These are phyloP conservation scores for Colaptes auratus DNA, from an alignment of 2,113 vertebrate genomes.

Conservation along the genomic window DNA sequence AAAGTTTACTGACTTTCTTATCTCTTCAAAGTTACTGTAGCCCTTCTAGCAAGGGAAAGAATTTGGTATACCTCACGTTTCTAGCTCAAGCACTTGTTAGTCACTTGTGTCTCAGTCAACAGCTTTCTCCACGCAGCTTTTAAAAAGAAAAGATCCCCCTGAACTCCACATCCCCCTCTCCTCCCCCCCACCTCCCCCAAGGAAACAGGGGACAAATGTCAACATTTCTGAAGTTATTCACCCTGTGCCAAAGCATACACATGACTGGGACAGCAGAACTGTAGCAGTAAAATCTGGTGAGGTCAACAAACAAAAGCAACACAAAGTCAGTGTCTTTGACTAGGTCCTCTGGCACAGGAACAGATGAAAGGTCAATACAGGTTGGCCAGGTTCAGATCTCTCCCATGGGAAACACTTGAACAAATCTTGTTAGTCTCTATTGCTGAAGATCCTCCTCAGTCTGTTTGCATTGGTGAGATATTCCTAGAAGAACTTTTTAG, in stretches of 20 bases:
- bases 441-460: neutral
- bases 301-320: conserved; percentile 29
- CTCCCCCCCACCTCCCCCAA: neutral
- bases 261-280: neutral
- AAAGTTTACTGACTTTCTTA: neutral
- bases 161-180: neutral
- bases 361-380: conserved; percentile 24
- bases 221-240: conserved; percentile 45
- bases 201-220: conserved; percentile 11
- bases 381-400: neutral
- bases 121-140: neutral
- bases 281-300: conserved; percentile 20
- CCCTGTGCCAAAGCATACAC: conserved; percentile 18
- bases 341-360: conserved; percentile 5
- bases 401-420: conserved; percentile 6
- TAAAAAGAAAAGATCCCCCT: conserved; percentile 11
- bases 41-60: neutral
- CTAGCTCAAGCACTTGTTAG: neutral
- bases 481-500: neutral
- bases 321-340: conserved; percentile 11
- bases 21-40: neutral
- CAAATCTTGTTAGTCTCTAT: neutral
- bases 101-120: conserved; percentile 6
- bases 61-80: neutral
- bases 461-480: neutral